Percentiles rank a stretch among this genome's conserved stretches.
phyloP scores from a whole-genome alignment of 2,888 invertebrate genomes.

The Junonia oenone region DNA sequence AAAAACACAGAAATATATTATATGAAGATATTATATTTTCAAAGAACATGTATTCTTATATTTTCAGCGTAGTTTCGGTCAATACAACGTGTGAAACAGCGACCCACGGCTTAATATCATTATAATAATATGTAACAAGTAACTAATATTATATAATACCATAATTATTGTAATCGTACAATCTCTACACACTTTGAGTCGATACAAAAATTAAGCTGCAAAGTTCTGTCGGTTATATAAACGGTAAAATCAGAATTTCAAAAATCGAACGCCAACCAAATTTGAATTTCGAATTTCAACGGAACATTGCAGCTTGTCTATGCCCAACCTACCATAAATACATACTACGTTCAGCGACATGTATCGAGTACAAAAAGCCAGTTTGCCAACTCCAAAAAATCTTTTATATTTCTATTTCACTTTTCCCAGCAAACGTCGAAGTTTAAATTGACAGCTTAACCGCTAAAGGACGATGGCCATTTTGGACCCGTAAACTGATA shows the following conservation, averaged over 20 bases:
- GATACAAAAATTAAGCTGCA: constrained; percentile 62
- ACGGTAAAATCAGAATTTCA: constrained; percentile 22
- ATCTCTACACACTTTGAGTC: constrained; percentile 64
- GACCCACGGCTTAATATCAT: constrained; percentile 40
- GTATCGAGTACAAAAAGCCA: constrained; percentile 62
- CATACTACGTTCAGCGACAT: constrained; percentile 59
- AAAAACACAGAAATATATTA: constrained; percentile 43
- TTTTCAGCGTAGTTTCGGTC: constrained; percentile 70
- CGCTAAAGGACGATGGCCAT: constrained; percentile 41
- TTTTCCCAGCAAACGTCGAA: constrained; percentile 22
- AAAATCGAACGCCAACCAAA: constrained; percentile 20
- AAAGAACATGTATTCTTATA: constrained; percentile 75
- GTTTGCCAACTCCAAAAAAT: constrained; percentile 48
- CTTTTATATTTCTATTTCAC: constrained; percentile 7
- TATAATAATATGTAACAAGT: constrained; percentile 67
- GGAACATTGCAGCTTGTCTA: constrained; percentile 51
- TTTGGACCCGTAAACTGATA: constrained; percentile 31
- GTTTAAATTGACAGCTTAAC: constrained; percentile 32
- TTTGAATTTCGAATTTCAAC: constrained; percentile 32
- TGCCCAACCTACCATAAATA: constrained; percentile 62
- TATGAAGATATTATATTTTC: constrained; percentile 79
- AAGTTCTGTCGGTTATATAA: constrained; percentile 37
- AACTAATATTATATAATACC: constrained; percentile 69
- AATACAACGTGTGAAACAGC: constrained; percentile 74
- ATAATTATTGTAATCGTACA: constrained; percentile 64